phyloP scores from a whole-genome alignment of 2,888 invertebrate genomes.

The Hyposoter dolosus region DNA sequence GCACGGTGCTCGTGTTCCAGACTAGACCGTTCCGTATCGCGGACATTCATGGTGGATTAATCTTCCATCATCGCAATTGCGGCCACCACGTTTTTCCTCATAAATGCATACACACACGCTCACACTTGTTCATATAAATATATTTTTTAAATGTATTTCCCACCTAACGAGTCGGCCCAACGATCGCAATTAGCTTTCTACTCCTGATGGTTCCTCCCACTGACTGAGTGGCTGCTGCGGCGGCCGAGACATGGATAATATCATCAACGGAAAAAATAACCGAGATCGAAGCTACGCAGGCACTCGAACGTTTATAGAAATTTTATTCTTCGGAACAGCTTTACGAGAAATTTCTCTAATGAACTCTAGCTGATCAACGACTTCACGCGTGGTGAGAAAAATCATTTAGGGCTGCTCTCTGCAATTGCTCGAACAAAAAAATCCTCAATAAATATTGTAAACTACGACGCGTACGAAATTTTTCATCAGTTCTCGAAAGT shows the following conservation, averaged over 20 bases:
- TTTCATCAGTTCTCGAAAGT: too few species aligned
- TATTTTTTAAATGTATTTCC: slow-evolving; percentile 25
- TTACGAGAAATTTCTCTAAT: background rate
- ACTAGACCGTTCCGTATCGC: slow-evolving; percentile 61
- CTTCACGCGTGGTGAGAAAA: too few species aligned
- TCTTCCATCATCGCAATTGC: slow-evolving; percentile 60
- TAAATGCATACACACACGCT: background rate
- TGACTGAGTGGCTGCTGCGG: background rate
- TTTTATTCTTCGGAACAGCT: background rate
- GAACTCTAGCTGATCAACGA: too few species aligned
- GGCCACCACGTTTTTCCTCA: slow-evolving; percentile 55
- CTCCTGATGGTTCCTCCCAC: slow-evolving; percentile 37
- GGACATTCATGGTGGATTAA: slow-evolving; percentile 64
- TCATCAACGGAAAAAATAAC: background rate
- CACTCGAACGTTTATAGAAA: background rate
- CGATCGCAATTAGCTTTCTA: slow-evolving; percentile 66
- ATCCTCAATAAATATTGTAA: too few species aligned
- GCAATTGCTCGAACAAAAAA: too few species aligned
- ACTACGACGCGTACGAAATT: too few species aligned
- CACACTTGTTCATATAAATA: slow-evolving; percentile 1
- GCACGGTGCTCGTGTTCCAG: slow-evolving; percentile 4
- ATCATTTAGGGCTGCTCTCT: too few species aligned
- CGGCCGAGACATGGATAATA: background rate
- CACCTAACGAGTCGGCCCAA: slow-evolving; percentile 55
- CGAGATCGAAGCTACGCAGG: background rate